These are phyloP conservation scores for Limosa lapponica DNA, from an alignment of 2,797 vertebrate species.

Conservation along the genomic window DNA sequence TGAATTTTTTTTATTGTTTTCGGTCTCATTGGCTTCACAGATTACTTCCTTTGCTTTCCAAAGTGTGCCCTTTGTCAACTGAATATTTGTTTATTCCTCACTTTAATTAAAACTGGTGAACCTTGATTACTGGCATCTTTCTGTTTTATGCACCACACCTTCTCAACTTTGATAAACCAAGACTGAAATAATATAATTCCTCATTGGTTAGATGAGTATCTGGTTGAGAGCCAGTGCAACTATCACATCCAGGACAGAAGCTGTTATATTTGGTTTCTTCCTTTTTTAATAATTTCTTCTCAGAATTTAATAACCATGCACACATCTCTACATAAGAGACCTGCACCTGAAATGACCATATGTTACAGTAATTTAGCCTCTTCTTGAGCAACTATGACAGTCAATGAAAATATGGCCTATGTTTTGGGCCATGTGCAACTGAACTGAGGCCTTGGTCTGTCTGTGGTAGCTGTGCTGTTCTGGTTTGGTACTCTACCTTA, in stretches of 20 bases:
- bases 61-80: neutral
- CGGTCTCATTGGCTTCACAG: neutral
- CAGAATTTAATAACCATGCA: neutral
- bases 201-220: neutral
- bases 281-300: neutral
- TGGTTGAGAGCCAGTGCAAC: neutral
- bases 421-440: neutral
- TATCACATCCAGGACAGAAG: neutral
- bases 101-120: constrained; percentile 37
- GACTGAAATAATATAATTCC: neutral
- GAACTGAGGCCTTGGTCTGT: neutral
- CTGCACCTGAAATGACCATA: constrained; percentile 5
- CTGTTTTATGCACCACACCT: neutral
- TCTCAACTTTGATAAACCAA: neutral
- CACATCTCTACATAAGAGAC: neutral
- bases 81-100: neutral
- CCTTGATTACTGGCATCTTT: neutral
- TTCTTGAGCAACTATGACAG: neutral
- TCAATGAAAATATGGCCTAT: neutral
- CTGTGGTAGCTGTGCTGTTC: neutral
- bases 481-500: neutral
- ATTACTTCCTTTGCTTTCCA: neutral
- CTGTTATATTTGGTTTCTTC: neutral
- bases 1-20: neutral
- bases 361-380: constrained; percentile 31